These are phyloP conservation scores for Microplitis manilae DNA, from an alignment of 2,888 invertebrate species.

Conservation along the genomic window DNA sequence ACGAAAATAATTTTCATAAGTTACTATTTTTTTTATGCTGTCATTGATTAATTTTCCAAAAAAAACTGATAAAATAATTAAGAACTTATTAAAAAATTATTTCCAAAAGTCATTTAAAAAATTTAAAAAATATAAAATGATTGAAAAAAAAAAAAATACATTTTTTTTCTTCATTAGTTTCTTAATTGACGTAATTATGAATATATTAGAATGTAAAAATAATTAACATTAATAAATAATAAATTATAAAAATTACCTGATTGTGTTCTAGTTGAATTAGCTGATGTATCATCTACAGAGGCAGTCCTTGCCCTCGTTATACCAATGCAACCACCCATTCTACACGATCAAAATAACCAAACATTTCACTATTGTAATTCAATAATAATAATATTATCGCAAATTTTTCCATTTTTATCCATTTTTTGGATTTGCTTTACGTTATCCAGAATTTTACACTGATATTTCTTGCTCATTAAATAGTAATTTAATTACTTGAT, in stretches of 20 bases:
- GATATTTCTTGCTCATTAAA: not conserved
- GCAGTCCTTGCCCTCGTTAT: conserved; percentile 87
- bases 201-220: not conserved
- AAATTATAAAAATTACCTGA: conserved; percentile 76
- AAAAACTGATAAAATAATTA: no score
- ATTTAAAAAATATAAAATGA: no score
- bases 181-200: not conserved
- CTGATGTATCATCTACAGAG: conserved; percentile 85
- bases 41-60: no score
- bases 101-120: no score
- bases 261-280: conserved; percentile 85
- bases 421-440: conserved; percentile 22
- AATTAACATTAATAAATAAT: conserved; percentile 4
- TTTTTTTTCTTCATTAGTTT: not conserved
- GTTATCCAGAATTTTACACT: not conserved
- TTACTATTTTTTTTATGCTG: no score
- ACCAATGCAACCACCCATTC: conserved; percentile 92
- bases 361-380: conserved; percentile 72
- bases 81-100: no score
- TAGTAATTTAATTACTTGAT: not conserved
- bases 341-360: conserved; percentile 74
- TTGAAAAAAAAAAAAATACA: no score
- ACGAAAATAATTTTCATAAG: no score
- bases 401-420: conserved; percentile 57
- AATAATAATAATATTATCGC: conserved; percentile 65